A percentile compares a stretch with the other conserved stretches of the same genome.
These are phyloP conservation scores for Plectus sambesii DNA, from an alignment of 1,140 invertebrate species.

Conservation along the genomic window DNA sequence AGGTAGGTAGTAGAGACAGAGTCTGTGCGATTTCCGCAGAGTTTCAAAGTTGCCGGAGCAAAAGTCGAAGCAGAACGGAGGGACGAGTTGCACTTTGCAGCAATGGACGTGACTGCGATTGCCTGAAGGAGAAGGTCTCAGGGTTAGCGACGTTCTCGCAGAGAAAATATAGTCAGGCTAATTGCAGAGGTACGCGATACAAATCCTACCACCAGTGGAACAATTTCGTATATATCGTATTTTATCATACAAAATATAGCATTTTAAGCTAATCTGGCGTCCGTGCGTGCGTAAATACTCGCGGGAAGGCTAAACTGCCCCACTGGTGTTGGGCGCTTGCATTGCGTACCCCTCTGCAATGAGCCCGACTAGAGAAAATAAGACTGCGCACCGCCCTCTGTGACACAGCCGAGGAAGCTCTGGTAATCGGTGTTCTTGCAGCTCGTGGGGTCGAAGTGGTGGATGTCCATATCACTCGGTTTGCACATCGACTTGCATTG, in stretches of 20 bases:
- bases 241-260: no score
- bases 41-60: constrained; percentile 26
- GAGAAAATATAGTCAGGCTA: no score
- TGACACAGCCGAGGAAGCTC: constrained; percentile 26
- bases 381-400: constrained; percentile 12
- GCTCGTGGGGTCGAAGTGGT: constrained; percentile 27
- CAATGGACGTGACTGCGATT: constrained; percentile 26
- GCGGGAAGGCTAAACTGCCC: no score
- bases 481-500: constrained; percentile 25
- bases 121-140: neutral
- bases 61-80: constrained; percentile 29
- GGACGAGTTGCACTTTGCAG: constrained; percentile 25
- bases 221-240: no score
- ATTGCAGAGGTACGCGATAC: no score
- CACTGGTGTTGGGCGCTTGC: no score
- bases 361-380: neutral
- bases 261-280: no score
- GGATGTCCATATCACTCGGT: constrained; percentile 20
- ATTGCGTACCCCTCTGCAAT: no score
- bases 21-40: constrained; percentile 23
- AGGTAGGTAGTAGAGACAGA: constrained; percentile 32
- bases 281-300: no score
- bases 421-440: constrained; percentile 32
- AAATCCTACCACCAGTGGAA: neutral
- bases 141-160: no score